Base-by-base conservation (phyloP, 2,113 vertebrate genomes). In the Phrynocephalus versicolor region DNA sequence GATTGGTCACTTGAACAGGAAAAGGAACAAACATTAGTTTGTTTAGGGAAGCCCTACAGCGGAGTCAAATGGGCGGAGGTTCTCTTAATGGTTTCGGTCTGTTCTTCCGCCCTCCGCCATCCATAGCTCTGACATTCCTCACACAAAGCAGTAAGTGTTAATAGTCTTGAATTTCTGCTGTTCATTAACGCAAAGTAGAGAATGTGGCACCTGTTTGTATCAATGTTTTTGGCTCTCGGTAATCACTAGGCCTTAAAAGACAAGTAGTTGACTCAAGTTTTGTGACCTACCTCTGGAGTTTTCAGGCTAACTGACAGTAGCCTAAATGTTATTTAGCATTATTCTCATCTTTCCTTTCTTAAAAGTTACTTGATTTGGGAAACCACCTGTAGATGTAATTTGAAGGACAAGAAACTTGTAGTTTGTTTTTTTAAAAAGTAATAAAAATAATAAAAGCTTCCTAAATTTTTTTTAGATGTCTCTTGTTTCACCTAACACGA, bases 401-500 rank as follows among this genome's bases (percentile, higher is more conserved):
- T 95, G 41, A 23, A 87, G 91, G 13, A 33, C 27, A 94, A 89
- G 88, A 90, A 93, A 89, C 87, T 94, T 94, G 90, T 93, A 79
- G 86, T 88, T 88, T 83, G 16, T 85, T 93, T 82, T 84, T 65
- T 76, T 37, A 27, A 88, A 87, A 87, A 88, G 73, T 37, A 92
- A 92, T 89, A 94, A 93, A 96, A 51, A 51, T 51, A 51, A 96
- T 96, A 96, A 96, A 96, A 91, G 90, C 85, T 93, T 94, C 94
- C 92, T 83, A 55, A 90, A 92, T 85, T 25, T 12, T 67, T 67
- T 87, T 81, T 14, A n/a, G n/a, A n/a, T n/a, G n/a, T n/a, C n/a
- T n/a, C n/a, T 82, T 51, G 51, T 85, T 87, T 87, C 83, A 73
- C 85, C 89, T 88, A 81, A 65, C 69, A 69, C 8, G 45, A 70